A percentile compares a stretch with the other conserved stretches of the same genome.
Evolutionary conservation across 2,113 vertebrate species (phyloP).

Genomic region (Mirza zaza): DNA sequence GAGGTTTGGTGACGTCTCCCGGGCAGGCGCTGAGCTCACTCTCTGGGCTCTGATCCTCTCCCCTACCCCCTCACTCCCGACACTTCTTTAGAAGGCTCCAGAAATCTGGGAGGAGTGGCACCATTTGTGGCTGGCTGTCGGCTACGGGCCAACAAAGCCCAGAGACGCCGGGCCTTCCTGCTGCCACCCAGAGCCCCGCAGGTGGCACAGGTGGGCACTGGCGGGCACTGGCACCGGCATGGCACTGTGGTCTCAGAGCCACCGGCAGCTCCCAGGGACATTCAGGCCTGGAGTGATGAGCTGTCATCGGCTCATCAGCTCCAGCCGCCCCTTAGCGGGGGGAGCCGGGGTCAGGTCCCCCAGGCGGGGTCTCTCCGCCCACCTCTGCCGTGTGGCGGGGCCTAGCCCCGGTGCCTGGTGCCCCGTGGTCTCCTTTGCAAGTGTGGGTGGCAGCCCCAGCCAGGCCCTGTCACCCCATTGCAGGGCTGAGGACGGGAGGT

Average conservation of each 20-base stretch:
- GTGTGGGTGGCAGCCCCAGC: neutral
- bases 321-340: fast-evolving
- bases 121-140: neutral
- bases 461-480: neutral
- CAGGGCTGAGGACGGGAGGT: neutral
- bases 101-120: neutral
- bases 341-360: fast-evolving
- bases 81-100: neutral
- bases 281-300: no score
- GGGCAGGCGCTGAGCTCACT: no score
- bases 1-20: neutral
- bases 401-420: neutral
- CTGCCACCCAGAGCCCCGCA: fast-evolving
- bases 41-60: neutral
- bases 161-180: fast-evolving
- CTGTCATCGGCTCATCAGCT: no score
- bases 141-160: neutral
- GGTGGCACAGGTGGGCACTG: fast-evolving
- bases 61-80: neutral
- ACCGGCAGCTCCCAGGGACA: no score
- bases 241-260: no score
- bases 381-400: fast-evolving
- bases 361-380: fast-evolving
- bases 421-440: neutral
- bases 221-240: neutral